phyloP scores from a whole-genome alignment of 2,797 vertebrate species.

The Cottoperca gobio region DNA sequence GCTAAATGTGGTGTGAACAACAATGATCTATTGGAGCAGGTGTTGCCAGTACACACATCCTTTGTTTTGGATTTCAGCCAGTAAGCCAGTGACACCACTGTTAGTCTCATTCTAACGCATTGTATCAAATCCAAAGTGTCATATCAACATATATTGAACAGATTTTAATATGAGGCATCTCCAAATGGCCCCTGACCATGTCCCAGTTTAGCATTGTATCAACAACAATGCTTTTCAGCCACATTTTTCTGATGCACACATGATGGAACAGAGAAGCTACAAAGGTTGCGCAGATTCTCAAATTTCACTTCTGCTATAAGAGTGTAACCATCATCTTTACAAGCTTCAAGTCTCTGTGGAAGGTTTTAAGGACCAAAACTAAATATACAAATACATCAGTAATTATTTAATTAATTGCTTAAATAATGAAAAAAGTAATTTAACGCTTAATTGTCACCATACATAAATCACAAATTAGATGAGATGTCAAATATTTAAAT shows the following conservation, averaged over 20 bases:
- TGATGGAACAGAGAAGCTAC: not conserved
- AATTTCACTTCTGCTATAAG: not conserved
- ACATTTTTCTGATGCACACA: not conserved
- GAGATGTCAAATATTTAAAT: too few relatives aligned
- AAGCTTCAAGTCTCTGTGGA: not conserved
- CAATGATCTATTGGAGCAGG: not conserved
- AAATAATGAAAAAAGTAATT: too few relatives aligned
- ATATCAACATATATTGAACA: not conserved
- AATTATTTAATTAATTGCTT: too few relatives aligned
- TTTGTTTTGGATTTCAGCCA: not conserved
- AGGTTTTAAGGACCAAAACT: too few relatives aligned
- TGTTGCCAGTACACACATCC: not conserved
- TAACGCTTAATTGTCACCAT: too few relatives aligned
- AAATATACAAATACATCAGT: too few relatives aligned
- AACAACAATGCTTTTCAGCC: not conserved
- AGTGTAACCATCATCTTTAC: not conserved
- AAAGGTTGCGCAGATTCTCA: not conserved
- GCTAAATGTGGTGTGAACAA: constrained; percentile 44
- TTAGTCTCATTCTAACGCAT: too few relatives aligned
- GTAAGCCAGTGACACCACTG: too few relatives aligned
- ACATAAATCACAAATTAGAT: too few relatives aligned
- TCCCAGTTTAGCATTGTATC: not conserved
- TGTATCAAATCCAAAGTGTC: too few relatives aligned
- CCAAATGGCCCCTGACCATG: not conserved
- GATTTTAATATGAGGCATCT: not conserved